Evolutionary conservation across 2,113 vertebrate genomes (phyloP).

Genomic region (Ptilonorhynchus violaceus): DNA sequence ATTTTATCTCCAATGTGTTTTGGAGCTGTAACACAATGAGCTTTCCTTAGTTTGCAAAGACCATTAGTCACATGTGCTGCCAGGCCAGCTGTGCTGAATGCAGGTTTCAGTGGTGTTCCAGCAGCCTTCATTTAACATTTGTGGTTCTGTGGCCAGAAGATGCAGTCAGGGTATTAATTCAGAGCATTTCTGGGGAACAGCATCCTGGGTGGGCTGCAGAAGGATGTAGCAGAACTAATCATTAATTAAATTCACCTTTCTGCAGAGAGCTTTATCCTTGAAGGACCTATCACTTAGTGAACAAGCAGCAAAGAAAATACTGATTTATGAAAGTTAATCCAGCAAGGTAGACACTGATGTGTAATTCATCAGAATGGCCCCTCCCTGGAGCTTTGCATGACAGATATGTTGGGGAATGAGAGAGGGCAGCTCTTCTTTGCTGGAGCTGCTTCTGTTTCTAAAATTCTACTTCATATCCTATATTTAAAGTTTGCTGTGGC

Average conservation of each 20-base stretch:
- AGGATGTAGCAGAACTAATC: not conserved
- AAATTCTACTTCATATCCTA: not conserved
- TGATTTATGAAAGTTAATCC: not conserved
- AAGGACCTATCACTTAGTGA: not conserved
- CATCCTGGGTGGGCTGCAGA: not conserved
- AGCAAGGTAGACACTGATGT: not conserved
- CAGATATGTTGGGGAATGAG: not conserved
- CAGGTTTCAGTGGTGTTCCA: not conserved
- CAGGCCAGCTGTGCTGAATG: not conserved
- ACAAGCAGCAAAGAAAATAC: not conserved
- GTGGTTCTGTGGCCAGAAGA: slow-evolving; percentile 24
- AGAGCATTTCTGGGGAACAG: not conserved
- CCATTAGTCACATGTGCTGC: not conserved
- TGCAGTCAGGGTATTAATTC: not conserved
- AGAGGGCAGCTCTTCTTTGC: not conserved
- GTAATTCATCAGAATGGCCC: not conserved
- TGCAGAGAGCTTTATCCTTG: not conserved
- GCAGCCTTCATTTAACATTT: not conserved
- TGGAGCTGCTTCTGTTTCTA: not conserved
- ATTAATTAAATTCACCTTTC: not conserved
- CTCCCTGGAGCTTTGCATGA: not conserved
- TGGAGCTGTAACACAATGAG: not conserved
- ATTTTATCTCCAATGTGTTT: not conserved
- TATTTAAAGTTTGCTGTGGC: not conserved
- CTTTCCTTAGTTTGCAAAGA: not conserved